Evolutionary conservation across 2,888 invertebrate genomes (phyloP).

Genomic region (Lamellibrachia columna): DNA sequence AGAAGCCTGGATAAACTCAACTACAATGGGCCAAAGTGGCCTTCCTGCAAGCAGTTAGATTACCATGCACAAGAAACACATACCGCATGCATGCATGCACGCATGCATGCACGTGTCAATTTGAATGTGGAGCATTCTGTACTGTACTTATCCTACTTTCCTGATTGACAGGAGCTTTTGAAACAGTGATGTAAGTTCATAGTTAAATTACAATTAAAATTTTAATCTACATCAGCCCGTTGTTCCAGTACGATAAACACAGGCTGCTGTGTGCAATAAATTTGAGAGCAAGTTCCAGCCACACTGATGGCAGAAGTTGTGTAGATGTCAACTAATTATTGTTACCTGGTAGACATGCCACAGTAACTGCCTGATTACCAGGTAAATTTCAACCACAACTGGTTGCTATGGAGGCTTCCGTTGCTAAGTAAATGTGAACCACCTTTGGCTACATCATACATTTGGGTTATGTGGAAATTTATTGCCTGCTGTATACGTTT

Average conservation of each 20-base stretch:
- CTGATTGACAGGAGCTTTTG: neutral
- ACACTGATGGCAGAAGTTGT: too few relatives aligned
- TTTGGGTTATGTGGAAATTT: too few relatives aligned
- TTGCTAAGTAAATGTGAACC: too few relatives aligned
- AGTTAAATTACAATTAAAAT: neutral
- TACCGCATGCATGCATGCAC: neutral
- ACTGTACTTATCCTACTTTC: neutral
- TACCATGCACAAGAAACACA: neutral
- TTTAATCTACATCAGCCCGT: neutral
- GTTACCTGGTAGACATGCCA: too few relatives aligned
- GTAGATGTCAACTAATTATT: too few relatives aligned
- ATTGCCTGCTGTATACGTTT: too few relatives aligned
- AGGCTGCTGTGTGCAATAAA: neutral
- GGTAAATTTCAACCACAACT: too few relatives aligned
- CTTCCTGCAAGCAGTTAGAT: neutral
- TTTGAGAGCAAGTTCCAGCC: neutral
- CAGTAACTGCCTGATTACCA: too few relatives aligned
- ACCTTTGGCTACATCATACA: too few relatives aligned
- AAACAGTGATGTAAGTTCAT: neutral
- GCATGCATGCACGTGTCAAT: neutral
- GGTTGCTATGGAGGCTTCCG: too few relatives aligned
- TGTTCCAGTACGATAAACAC: neutral
- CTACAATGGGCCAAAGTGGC: neutral
- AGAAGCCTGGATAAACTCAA: neutral
- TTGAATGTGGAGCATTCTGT: neutral